Percentiles rank a stretch among this genome's conserved stretches.
phyloP scores from a whole-genome alignment of 2,797 vertebrate species.

The Champsocephalus esox region DNA sequence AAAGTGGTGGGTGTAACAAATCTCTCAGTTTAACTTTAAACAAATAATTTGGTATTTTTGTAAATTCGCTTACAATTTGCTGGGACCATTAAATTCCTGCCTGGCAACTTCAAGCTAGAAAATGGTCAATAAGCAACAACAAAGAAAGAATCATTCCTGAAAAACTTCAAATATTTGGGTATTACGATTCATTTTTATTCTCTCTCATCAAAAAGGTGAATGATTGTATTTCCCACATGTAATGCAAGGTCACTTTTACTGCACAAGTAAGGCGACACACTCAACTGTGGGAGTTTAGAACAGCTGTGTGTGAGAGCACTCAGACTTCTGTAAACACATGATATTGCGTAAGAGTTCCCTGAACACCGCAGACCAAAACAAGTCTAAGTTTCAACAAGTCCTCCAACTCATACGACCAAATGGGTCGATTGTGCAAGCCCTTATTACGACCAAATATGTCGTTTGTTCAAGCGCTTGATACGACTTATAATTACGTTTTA shows the following conservation, averaged over 20 bases:
- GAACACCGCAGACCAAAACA: background rate
- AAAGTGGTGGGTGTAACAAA: background rate
- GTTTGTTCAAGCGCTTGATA: too few species aligned
- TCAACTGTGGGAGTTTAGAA: background rate
- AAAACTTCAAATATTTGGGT: too few species aligned
- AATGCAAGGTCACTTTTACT: background rate
- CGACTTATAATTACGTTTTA: too few species aligned
- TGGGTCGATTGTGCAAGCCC: too few species aligned
- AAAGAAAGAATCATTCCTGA: too few species aligned
- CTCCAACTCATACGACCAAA: too few species aligned
- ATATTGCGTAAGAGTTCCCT: background rate
- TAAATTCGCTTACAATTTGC: background rate
- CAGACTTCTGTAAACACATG: background rate
- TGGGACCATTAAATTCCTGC: background rate
- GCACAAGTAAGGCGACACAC: too few species aligned
- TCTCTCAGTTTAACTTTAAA: background rate
- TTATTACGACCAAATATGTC: too few species aligned
- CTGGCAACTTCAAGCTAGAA: background rate
- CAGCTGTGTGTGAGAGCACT: conserved; percentile 4
- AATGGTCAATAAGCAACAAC: too few species aligned
- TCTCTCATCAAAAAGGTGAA: too few species aligned
- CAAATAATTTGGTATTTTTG: background rate
- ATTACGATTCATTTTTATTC: too few species aligned
- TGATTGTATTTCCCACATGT: too few species aligned
- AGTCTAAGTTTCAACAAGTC: background rate